Evolutionary conservation across 53 echinoderm and acorn worm genomes (phyloP), one percentile per base, ranked within the genome.

Genomic region (Holothuria scabra): DNA sequence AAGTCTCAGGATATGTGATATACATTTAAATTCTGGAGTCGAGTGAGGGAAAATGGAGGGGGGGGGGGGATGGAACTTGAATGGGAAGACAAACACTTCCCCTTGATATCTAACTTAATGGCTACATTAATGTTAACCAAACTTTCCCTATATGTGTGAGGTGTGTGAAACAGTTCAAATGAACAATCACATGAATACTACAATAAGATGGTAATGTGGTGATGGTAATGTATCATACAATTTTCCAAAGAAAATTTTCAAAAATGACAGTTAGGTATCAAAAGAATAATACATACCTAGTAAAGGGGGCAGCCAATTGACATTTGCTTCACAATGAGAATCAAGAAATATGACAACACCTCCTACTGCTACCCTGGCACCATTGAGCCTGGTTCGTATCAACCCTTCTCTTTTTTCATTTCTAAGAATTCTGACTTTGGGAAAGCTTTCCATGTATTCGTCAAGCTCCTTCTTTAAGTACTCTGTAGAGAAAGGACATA

Each of bases 281-380:
- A n/a, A 21, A 21, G 12, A 70, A 16, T n/a, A 41, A 11, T 19
- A 86, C 92, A 85, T 59, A 99, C 99, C 99, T 38, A 99, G 60
- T 60, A 99, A 83, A 0, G 99, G 99, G 13, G 99, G 99, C 65
- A 99, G 85, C 99, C 99, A 99, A 81, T 99, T 99, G 19, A 89
- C 83, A 80, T 95, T 99, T 13, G 89, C 90, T 68, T 99, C 99
- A 71, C 94, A 94, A 76, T 99, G 99, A 49, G 99, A 99, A 58
- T 99, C 99, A 3, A 99, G 94, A 81, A 91, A 94, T n/a, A 99
- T 65, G 0, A 99, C 12, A 32, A 97, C 97, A 16, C 85, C 94
- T n/a, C 97, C 97, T 0, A 88, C 94, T 3, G 97, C 97, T 57
- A 49, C 84, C 29, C 66, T 67, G 61, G 93, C 97, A 19, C 97